Percentiles rank a stretch among this genome's conserved stretches.
Evolutionary conservation across 2,797 vertebrate species (phyloP).

Genomic region (Onychomys arenicola): DNA sequence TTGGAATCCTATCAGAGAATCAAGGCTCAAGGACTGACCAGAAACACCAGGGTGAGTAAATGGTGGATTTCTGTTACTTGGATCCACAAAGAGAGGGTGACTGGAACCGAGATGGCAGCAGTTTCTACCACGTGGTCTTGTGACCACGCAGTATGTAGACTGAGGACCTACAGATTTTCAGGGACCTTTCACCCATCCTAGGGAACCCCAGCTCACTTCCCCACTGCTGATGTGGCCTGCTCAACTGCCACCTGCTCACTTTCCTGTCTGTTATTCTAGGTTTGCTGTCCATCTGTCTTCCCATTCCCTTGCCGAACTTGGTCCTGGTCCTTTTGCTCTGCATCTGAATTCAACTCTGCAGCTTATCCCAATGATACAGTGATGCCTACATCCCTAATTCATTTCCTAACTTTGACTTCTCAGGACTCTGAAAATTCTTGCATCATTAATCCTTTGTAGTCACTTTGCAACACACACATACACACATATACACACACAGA

Average conservation of each 20-base stretch:
- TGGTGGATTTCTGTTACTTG: not conserved
- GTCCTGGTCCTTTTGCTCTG: not conserved
- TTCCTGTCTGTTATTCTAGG: not conserved
- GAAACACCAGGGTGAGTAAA: not conserved
- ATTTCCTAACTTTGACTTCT: not conserved
- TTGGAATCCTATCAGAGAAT: not conserved
- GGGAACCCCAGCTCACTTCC: not conserved
- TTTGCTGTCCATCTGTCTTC: too few relatives aligned
- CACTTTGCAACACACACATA: not conserved
- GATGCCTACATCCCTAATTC: not conserved
- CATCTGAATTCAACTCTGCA: too few relatives aligned
- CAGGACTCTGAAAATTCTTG: not conserved
- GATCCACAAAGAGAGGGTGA: not conserved
- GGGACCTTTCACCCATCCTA: not conserved
- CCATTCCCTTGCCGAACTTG: not conserved
- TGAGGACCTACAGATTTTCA: not conserved
- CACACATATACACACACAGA: not conserved
- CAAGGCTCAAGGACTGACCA: not conserved
- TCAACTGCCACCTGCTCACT: not conserved
- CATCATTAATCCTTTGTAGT: not conserved
- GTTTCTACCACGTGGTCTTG: too few relatives aligned
- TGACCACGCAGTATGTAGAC: not conserved
- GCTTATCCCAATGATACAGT: too few relatives aligned
- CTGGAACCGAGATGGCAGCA: too few relatives aligned
- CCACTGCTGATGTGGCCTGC: not conserved